Evolutionary conservation across 2,888 invertebrate genomes (phyloP), one percentile per base, ranked within the genome.

Genomic region (Lymantria dispar): DNA sequence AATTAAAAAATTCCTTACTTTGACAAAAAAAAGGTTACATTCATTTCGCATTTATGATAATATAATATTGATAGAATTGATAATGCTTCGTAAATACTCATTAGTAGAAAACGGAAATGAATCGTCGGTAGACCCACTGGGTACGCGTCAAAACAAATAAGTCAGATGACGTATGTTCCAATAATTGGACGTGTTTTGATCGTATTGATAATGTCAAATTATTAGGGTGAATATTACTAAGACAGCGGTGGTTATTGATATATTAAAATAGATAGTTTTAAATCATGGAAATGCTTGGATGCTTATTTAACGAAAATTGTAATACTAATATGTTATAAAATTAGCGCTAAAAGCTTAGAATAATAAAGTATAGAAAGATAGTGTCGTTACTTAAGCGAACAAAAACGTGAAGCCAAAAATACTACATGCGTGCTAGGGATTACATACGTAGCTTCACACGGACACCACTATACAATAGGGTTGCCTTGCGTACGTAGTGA

Each of bases 131-230:
- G 56, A 54, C 57, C 60, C 12, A 42, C 57, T 33, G 33, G 59
- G 48, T 58, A 56, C 64, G 75, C 78, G 84, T 87, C 87, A 85
- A 80, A 87, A 85, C 85, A 86, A 86, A 85, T 85, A 85, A 80
- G 74, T 68, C 58, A 54, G 66, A 84, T 87, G 87, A 88, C 87
- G 72, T 77, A 89, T 88, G 85, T 77, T 59, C 68, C 76, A 78
- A 80, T 88, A 87, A 86, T 87, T 79, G 83, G 78, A 75, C 78
- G 71, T 70, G 72, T 78, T 80, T 74, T 75, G 83, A 84, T 86
- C 75, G 61, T 70, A 52, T 64, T 64, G 77, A 83, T 83, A 81
- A 51, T 64, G 54, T 54, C 45, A 67, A 74, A 73, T 72, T 56
- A 59, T 67, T 65, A 68, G 69, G 64, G 56, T 48, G 56, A 15